Conservation (phyloP, 2,888 invertebrate genomes). For the Muschampia staudingeri region DNA sequence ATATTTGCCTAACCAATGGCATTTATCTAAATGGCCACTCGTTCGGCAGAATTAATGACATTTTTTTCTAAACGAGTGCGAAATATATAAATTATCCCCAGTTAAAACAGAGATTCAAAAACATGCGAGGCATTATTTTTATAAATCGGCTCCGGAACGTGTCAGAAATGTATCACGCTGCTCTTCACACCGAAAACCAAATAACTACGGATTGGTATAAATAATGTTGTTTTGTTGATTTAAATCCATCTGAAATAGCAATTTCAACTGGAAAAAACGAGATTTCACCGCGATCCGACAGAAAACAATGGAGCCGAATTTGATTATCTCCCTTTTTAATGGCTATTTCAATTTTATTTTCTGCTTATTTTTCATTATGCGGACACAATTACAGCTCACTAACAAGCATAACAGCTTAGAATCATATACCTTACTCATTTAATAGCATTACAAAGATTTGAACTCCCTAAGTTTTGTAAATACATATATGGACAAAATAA, state of each 20-base stretch:
- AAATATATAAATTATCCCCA: slow-evolving; percentile 69
- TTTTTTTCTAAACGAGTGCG: slow-evolving; percentile 66
- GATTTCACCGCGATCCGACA: slow-evolving; percentile 43
- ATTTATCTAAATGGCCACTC: slow-evolving; percentile 65
- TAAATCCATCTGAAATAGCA: slow-evolving; percentile 65
- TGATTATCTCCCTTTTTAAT: slow-evolving; percentile 41
- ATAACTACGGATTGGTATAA: slow-evolving; percentile 70
- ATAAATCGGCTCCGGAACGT: slow-evolving; percentile 70
- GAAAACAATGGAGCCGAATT: slow-evolving; percentile 47
- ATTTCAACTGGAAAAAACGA: slow-evolving; percentile 51
- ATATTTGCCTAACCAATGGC: slow-evolving; percentile 52
- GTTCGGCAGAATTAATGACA: slow-evolving; percentile 66
- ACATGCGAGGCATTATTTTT: slow-evolving; percentile 69
- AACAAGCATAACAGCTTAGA: background rate
- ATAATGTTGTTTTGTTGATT: slow-evolving; percentile 70
- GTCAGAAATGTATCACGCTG: slow-evolving; percentile 72
- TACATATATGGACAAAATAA: too few relatives aligned
- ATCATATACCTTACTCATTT: background rate
- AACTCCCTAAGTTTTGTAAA: too few relatives aligned
- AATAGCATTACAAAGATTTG: too few relatives aligned
- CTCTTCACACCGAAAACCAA: slow-evolving; percentile 70
- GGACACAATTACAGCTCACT: slow-evolving; percentile 4
- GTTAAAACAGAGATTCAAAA: slow-evolving; percentile 66
- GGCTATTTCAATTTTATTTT: slow-evolving; percentile 30
- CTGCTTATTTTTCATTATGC: slow-evolving; percentile 40